Evolutionary conservation across 2,888 invertebrate species (phyloP), one percentile per base, ranked within the genome.

Genomic region (Xylota sylvarum): DNA sequence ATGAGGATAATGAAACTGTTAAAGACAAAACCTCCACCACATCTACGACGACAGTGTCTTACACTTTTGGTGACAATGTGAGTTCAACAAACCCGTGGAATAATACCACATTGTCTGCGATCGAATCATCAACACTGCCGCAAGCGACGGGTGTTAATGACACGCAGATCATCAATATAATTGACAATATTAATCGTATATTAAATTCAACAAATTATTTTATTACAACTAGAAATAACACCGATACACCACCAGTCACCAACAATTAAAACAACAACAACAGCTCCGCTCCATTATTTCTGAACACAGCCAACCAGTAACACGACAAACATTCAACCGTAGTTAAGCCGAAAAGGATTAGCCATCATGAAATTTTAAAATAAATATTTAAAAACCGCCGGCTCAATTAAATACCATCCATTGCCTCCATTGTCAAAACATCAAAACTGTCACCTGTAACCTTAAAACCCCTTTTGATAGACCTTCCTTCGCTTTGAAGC

Each of bases 1-100:
- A 94, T 55, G 94, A 94, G 55, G 93, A 94, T 58, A 93, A 93
- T 65, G 93, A 93, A 78, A 79, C 78, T 4, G 88, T 87, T 64
- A 88, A 88, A 58, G 48, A 52, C 77, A 35, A 65, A 90, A 91
- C 50, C 74, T 82, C 88, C 84, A 82, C 84, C 40, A 87, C 85
- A 85, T 88, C 85, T 79, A 67, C 87, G 23, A 84, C 89, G 65
- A 88, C 87, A 78, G 35, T 35, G 40, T 67, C 60, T 3, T 35
- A 70, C 14, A 64, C 65, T 70, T 43, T 46, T 40, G 48, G 62
- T 79, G 77, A 60, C 62, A 82, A 82, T 78, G 86, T 86, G 86
- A 86, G 86, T 86, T 82, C 77, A 82, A 67, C 81, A 85, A 64
- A 64, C 62, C 62, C 43, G 58, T 64, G 72, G 79, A 80, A 80